phyloP scores from a whole-genome alignment of 2,888 invertebrate genomes.

The Seira musarum region DNA sequence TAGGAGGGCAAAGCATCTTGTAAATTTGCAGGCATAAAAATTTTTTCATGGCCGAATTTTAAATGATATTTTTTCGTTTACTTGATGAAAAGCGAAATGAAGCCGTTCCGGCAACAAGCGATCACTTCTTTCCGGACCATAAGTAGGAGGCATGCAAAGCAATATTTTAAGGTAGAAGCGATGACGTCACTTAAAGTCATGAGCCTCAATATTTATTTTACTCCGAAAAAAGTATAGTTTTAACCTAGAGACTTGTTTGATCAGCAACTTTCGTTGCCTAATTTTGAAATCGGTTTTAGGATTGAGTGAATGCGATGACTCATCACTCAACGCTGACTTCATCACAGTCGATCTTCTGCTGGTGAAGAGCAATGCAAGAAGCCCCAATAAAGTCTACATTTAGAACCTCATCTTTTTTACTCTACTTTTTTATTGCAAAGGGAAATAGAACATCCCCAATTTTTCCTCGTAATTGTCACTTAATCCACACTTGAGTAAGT shows the following conservation, averaged over 20 bases:
- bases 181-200: neutral
- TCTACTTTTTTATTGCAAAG: neutral
- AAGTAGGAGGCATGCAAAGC: no score
- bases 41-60: neutral
- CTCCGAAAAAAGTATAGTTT: neutral
- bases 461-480: neutral
- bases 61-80: neutral
- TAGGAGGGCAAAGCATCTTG: neutral
- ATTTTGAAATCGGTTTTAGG: neutral
- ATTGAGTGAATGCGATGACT: neutral
- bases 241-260: neutral
- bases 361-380: neutral
- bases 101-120: neutral
- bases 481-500: conserved; percentile 2
- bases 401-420: neutral
- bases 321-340: neutral
- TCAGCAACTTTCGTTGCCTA: no score
- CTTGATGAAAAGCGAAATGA: neutral
- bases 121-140: no score
- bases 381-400: neutral
- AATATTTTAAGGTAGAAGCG: no score
- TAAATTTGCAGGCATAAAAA: neutral
- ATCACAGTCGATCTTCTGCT: neutral
- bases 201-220: neutral
- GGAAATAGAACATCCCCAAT: conserved; percentile 8